phyloP scores from a whole-genome alignment of 2,113 vertebrate species.

The Neofelis nebulosa region DNA sequence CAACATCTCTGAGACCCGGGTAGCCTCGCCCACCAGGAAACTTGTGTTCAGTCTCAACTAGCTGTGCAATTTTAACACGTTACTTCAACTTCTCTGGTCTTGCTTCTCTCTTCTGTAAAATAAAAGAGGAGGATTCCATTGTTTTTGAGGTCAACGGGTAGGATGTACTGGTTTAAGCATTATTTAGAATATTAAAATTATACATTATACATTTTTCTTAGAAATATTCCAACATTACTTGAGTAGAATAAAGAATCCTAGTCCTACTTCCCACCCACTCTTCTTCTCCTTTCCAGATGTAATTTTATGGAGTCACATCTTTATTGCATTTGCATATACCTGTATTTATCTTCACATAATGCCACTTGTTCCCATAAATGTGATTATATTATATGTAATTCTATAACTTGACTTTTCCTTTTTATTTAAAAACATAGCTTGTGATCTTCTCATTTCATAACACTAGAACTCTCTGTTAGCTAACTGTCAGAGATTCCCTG shows the following conservation, averaged over 20 bases:
- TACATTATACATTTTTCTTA: background rate
- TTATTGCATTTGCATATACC: background rate
- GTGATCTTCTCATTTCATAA: background rate
- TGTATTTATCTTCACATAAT: background rate
- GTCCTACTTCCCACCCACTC: background rate
- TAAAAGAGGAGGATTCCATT: background rate
- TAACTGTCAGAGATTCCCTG: background rate
- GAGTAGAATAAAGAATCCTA: background rate
- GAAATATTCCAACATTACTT: background rate
- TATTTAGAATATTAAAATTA: constrained; percentile 20
- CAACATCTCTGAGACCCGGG: background rate
- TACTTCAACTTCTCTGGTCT: background rate
- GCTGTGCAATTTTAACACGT: background rate
- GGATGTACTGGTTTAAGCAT: background rate
- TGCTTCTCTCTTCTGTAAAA: background rate
- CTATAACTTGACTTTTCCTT: background rate
- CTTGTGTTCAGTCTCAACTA: background rate
- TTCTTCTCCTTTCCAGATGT: background rate
- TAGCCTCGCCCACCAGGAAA: background rate
- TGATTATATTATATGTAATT: background rate
- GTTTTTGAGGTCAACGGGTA: background rate
- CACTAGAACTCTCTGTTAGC: background rate
- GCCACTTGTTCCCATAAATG: background rate
- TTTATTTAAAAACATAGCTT: background rate
- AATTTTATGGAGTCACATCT: background rate